phyloP scores from a whole-genome alignment of 2,888 invertebrate species.

The Drosophila neutralis region DNA sequence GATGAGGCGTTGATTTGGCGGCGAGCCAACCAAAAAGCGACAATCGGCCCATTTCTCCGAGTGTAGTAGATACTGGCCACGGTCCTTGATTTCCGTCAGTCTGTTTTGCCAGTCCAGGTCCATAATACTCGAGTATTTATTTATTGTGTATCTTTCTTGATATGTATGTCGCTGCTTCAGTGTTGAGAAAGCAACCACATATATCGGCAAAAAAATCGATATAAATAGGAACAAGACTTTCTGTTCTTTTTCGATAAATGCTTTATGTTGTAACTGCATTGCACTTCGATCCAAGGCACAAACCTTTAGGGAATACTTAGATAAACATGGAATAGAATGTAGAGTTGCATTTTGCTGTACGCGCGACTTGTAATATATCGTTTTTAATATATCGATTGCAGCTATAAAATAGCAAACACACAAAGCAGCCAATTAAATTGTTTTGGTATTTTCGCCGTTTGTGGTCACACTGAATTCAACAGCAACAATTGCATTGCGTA shows the following conservation, averaged over 20 bases:
- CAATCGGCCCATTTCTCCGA: slow-evolving; percentile 94
- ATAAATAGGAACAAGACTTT: background rate
- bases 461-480: slow-evolving; percentile 48
- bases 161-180: slow-evolving; percentile 35
- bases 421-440: background rate
- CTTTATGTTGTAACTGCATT: background rate
- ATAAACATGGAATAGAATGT: background rate
- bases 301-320: background rate
- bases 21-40: slow-evolving; percentile 91
- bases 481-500: slow-evolving; percentile 72
- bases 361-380: slow-evolving; percentile 2
- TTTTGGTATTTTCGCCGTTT: background rate
- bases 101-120: slow-evolving; percentile 90
- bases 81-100: slow-evolving; percentile 89
- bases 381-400: background rate
- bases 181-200: slow-evolving; percentile 22
- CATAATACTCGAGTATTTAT: slow-evolving; percentile 57
- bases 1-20: slow-evolving; percentile 90
- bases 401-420: background rate
- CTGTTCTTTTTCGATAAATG: background rate
- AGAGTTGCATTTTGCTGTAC: background rate
- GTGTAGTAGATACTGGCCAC: slow-evolving; percentile 90
- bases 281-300: background rate
- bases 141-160: slow-evolving; percentile 45
- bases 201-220: slow-evolving; percentile 6